Conservation (phyloP, 2,888 invertebrate genomes). For the Schrankia costaestrigalis region DNA sequence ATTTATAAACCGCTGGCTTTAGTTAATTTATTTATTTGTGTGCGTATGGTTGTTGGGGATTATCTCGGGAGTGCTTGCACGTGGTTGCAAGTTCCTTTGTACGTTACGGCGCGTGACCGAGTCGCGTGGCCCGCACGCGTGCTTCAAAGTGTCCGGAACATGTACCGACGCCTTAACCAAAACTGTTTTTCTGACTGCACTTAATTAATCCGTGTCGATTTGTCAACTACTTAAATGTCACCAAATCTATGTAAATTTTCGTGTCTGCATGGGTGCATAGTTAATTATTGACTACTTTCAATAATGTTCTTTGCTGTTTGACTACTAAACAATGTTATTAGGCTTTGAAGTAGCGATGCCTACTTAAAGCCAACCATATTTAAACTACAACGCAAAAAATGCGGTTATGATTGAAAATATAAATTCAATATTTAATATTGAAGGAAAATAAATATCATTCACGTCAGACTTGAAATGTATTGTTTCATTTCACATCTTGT, state of each 20-base stretch:
- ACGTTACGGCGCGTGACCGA: constrained; percentile 18
- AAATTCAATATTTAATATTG: too few relatives aligned
- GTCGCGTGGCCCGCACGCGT: constrained; percentile 46
- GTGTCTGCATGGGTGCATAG: too few relatives aligned
- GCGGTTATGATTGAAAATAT: too few relatives aligned
- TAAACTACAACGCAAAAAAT: too few relatives aligned
- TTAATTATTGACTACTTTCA: too few relatives aligned
- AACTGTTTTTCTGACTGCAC: constrained; percentile 68
- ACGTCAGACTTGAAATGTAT: too few relatives aligned
- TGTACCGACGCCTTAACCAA: constrained; percentile 60
- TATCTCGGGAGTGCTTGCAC: constrained; percentile 51
- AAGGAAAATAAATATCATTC: too few relatives aligned
- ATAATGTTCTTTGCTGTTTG: too few relatives aligned
- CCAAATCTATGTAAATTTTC: constrained; percentile 1
- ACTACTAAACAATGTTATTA: too few relatives aligned
- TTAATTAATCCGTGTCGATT: constrained; percentile 67
- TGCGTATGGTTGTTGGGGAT: constrained; percentile 64
- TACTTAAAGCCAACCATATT: too few relatives aligned
- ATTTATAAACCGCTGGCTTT: constrained; percentile 49
- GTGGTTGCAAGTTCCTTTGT: constrained; percentile 35
- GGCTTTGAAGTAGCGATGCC: too few relatives aligned
- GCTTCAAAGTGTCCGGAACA: constrained; percentile 63
- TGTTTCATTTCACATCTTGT: too few relatives aligned
- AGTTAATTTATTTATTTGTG: constrained; percentile 77
- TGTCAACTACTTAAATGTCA: constrained; percentile 38